Conservation (phyloP, 2,888 invertebrate genomes). For the Hylaea fasciaria region DNA sequence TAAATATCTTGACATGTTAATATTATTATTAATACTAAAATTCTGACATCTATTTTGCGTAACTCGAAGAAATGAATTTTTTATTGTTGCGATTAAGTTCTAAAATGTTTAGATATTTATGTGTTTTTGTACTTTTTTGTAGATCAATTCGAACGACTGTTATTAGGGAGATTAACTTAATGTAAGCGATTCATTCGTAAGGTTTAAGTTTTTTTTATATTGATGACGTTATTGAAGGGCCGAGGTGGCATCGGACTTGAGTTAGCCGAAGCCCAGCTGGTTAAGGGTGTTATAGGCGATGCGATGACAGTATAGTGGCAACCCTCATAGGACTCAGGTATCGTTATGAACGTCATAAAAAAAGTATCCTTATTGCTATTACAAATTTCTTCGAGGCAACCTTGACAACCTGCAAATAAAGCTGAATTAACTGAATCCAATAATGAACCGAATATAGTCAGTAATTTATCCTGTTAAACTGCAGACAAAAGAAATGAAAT, state of each 20-base stretch:
- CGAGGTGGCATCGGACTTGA: conserved; percentile 1
- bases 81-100: background rate
- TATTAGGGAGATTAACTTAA: conserved; percentile 77
- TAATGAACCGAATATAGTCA: no score
- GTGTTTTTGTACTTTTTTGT: conserved; percentile 53
- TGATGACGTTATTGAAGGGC: conserved; percentile 43
- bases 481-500: no score
- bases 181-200: conserved; percentile 73
- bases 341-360: no score
- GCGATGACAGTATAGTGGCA: background rate
- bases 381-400: no score
- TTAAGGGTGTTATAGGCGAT: background rate
- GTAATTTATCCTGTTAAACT: no score
- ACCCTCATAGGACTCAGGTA: no score
- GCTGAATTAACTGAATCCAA: no score
- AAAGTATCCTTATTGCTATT: no score
- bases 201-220: conserved; percentile 61
- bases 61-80: background rate
- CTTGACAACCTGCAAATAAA: no score
- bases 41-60: background rate
- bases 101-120: conserved; percentile 34
- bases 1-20: conserved; percentile 10
- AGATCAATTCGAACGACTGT: conserved; percentile 79
- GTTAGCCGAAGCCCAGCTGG: background rate
- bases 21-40: conserved; percentile 3